phyloP scores from a whole-genome alignment of 2,113 vertebrate genomes.

The Setophaga kirtlandii region DNA sequence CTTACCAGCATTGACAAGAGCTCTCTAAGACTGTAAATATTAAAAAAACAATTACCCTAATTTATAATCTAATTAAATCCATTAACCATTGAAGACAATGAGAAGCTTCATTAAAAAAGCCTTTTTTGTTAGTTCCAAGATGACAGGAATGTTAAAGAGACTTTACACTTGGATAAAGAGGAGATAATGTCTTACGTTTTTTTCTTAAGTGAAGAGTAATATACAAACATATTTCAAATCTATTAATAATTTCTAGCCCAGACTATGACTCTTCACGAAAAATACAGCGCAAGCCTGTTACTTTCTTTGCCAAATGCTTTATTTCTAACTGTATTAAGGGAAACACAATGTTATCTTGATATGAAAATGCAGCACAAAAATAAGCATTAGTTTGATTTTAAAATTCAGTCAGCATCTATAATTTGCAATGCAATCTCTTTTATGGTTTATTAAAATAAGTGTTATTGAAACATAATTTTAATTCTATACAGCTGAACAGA shows the following conservation, averaged over 20 bases:
- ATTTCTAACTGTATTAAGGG: constrained; percentile 17
- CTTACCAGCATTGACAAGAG: not conserved
- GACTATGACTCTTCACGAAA: not conserved
- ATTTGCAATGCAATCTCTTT: constrained; percentile 40
- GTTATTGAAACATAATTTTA: constrained; percentile 60
- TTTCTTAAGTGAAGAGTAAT: not conserved
- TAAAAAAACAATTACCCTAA: not conserved
- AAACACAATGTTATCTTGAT: not conserved
- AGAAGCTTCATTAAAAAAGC: not conserved
- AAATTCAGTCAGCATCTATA: constrained; percentile 36
- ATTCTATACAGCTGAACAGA: constrained; percentile 56
- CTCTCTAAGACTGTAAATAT: not conserved
- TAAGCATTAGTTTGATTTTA: constrained; percentile 23
- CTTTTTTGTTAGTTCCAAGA: not conserved
- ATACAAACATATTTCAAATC: not conserved
- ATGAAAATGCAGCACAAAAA: not conserved
- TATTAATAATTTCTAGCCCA: not conserved
- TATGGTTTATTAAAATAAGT: constrained; percentile 59
- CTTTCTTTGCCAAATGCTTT: not conserved
- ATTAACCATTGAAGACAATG: not conserved
- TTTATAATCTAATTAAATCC: not conserved
- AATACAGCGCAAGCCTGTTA: not conserved
- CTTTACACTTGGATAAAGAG: not conserved
- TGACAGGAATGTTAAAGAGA: not conserved
- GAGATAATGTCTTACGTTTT: not conserved